Conservation (phyloP, 2,888 invertebrate genomes). For the Lydus trimaculatus region DNA sequence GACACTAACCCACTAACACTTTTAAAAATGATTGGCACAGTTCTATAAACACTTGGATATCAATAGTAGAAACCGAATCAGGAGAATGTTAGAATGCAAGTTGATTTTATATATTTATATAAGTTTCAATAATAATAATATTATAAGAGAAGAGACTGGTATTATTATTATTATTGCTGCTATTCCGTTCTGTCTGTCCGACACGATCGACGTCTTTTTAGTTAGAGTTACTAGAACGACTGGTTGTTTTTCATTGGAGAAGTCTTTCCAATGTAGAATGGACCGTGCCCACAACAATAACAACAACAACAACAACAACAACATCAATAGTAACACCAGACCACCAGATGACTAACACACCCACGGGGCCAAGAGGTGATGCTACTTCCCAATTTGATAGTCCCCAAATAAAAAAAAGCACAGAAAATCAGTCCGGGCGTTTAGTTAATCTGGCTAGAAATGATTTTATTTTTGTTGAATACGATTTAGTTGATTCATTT, state of each 20-base stretch:
- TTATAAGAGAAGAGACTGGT: neutral
- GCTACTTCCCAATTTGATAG: constrained; percentile 34
- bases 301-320: constrained; percentile 12
- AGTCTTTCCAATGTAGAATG: constrained; percentile 15
- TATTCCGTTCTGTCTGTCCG: constrained; percentile 6
- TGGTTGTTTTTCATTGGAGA: constrained; percentile 5
- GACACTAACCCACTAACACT: neutral
- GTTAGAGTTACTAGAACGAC: constrained; percentile 11
- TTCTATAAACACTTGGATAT: neutral
- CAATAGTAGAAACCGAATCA: neutral
- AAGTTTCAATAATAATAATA: constrained; percentile 7
- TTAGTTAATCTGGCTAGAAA: too few species aligned
- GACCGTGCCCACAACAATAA: constrained; percentile 29
- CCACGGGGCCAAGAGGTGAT: constrained; percentile 27
- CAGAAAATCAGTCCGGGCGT: constrained; percentile 31
- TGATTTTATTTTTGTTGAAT: neutral
- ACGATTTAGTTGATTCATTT: neutral
- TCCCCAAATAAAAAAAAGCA: constrained; percentile 20
- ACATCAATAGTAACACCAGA: constrained; percentile 16
- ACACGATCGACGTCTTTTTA: constrained; percentile 11
- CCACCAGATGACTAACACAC: constrained; percentile 38
- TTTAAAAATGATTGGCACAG: neutral
- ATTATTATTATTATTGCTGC: neutral
- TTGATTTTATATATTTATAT: constrained; percentile 4
- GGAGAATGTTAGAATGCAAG: constrained; percentile 10